phyloP scores from a whole-genome alignment of 1,140 invertebrate species.

The Pseudomyrmex gracilis region DNA sequence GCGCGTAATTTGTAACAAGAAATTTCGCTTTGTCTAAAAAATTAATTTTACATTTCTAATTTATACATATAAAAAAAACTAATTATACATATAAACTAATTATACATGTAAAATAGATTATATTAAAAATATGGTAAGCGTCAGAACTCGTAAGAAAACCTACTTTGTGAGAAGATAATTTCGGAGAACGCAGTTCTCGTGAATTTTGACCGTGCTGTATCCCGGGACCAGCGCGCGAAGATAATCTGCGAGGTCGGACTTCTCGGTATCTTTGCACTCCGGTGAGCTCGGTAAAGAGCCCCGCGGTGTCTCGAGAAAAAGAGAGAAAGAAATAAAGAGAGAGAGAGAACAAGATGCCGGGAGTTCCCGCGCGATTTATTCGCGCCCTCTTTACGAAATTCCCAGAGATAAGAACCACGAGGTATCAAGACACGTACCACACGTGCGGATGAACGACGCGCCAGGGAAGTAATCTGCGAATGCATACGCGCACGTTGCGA shows the following conservation, averaged over 20 bases:
- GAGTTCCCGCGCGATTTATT: slow-evolving; percentile 69
- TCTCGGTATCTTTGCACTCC: slow-evolving; percentile 55
- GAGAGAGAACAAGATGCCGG: neutral
- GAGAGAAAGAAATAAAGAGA: neutral
- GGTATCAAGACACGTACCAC: slow-evolving; percentile 47
- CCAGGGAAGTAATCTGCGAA: slow-evolving; percentile 48
- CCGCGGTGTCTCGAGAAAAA: slow-evolving; percentile 7
- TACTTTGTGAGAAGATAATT: neutral
- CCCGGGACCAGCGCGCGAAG: slow-evolving; percentile 1
- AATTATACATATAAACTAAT: neutral
- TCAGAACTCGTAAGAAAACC: too few relatives aligned
- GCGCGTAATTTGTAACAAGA: too few relatives aligned
- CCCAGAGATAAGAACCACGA: slow-evolving; percentile 60
- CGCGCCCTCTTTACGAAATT: slow-evolving; percentile 67
- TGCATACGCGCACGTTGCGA: slow-evolving; percentile 35
- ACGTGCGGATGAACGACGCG: slow-evolving; percentile 2
- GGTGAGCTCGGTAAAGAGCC: neutral
- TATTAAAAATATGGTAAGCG: neutral
- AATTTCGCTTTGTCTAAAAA: too few relatives aligned
- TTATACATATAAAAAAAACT: neutral
- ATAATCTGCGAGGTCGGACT: slow-evolving; percentile 54
- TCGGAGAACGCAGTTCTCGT: neutral
- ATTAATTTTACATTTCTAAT: too few relatives aligned
- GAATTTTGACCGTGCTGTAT: slow-evolving; percentile 13
- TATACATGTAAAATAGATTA: neutral